Percentiles rank a stretch among this genome's conserved stretches.
phyloP scores from a whole-genome alignment of 1,140 invertebrate species.

The Linepithema humile region DNA sequence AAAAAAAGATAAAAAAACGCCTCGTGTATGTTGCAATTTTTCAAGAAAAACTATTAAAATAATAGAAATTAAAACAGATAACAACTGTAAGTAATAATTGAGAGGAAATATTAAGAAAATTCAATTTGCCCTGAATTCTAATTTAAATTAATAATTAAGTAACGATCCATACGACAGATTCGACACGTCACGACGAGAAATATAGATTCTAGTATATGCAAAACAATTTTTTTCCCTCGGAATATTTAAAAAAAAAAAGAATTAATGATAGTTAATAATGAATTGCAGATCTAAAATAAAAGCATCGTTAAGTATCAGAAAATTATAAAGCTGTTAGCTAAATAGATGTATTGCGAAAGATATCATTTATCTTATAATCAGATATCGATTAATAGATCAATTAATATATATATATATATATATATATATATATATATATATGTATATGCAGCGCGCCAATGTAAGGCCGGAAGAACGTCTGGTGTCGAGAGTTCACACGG shows the following conservation, averaged over 20 bases:
- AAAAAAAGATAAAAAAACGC: background rate
- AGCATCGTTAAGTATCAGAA: background rate
- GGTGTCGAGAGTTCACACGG: background rate
- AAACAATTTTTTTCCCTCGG: background rate
- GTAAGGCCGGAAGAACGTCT: background rate
- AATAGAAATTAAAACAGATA: background rate
- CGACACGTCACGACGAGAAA: background rate
- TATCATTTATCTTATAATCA: background rate
- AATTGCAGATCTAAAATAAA: background rate
- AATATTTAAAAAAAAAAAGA: background rate
- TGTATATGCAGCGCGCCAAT: no score
- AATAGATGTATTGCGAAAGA: background rate
- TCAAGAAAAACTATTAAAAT: background rate
- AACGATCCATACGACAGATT: no score
- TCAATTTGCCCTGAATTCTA: background rate
- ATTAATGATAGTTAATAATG: background rate
- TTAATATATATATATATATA: no score
- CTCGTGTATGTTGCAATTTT: background rate
- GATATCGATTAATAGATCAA: background rate
- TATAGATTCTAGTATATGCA: background rate
- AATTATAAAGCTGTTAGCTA: background rate
- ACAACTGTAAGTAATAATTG: background rate
- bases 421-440: no score
- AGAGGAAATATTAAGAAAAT: background rate
- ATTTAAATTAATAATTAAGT: no score